Conservation (phyloP, 2,888 invertebrate species). For the Acholoe squamosa region DNA sequence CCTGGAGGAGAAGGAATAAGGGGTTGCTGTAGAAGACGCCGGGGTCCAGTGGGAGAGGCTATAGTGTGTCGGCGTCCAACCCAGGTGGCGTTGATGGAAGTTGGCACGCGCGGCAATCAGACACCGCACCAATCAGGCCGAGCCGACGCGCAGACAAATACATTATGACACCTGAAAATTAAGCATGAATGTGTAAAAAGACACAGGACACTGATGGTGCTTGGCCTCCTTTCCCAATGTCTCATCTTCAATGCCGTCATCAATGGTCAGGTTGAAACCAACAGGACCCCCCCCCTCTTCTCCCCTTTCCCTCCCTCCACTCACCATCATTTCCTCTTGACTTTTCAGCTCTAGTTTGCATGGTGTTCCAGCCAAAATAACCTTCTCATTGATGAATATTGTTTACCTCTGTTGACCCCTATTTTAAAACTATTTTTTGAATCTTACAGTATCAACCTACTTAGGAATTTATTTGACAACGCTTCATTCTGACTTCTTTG, state of each 20-base stretch:
- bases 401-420: too few relatives aligned
- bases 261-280: neutral
- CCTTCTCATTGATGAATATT: too few relatives aligned
- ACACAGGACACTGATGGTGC: conserved; percentile 23
- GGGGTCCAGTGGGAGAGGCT: neutral
- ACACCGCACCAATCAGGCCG: conserved; percentile 49
- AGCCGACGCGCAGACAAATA: conserved; percentile 22
- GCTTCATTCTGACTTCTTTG: too few relatives aligned
- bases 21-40: neutral
- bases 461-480: too few relatives aligned
- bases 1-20: neutral
- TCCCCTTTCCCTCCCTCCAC: neutral
- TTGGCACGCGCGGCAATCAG: conserved; percentile 43
- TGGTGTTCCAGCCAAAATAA: too few relatives aligned
- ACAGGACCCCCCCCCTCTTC: neutral
- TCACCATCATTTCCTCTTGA: neutral
- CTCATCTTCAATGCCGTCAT: too few relatives aligned
- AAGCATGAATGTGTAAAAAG: conserved; percentile 60
- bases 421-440: too few relatives aligned
- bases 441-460: too few relatives aligned
- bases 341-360: neutral
- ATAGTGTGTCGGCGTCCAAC: neutral
- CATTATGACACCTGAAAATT: conserved; percentile 55
- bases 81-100: conserved; percentile 39
- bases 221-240: neutral